phyloP scores from a whole-genome alignment of 2,888 invertebrate genomes.

The Scrobipalpa atriplicella region DNA sequence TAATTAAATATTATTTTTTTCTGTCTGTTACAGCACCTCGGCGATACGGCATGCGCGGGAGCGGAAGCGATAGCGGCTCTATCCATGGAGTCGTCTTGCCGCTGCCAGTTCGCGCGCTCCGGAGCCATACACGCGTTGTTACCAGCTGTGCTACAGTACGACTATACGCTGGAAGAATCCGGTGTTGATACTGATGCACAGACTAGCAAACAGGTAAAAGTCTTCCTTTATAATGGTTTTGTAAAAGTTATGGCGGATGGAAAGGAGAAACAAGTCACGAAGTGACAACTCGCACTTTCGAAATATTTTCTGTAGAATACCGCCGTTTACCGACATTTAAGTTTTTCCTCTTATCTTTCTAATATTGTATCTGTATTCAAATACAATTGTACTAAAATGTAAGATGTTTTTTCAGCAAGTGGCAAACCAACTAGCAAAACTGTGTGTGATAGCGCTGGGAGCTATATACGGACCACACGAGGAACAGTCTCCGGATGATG shows the following conservation, averaged over 20 bases:
- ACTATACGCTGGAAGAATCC: conserved; percentile 98
- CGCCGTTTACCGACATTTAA: too few species aligned
- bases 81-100: conserved; percentile 92
- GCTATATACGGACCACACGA: conserved; percentile 87
- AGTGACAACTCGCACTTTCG: too few species aligned
- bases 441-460: conserved; percentile 92
- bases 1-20: background rate
- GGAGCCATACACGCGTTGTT: conserved; percentile 97
- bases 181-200: conserved; percentile 94
- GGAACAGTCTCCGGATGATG: conserved; percentile 80
- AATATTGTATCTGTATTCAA: too few species aligned
- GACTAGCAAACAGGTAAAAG: conserved; percentile 90
- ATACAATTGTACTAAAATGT: too few species aligned
- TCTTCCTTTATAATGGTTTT: too few species aligned
- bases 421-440: conserved; percentile 93
- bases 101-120: conserved; percentile 91
- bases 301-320: too few species aligned
- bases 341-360: too few species aligned
- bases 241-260: too few species aligned
- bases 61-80: conserved; percentile 95
- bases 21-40: conserved; percentile 86
- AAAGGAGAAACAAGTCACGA: too few species aligned
- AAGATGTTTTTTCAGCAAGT: conserved; percentile 89
- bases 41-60: conserved; percentile 90
- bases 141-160: conserved; percentile 95